A percentile compares a stretch with the other conserved stretches of the same genome.
Evolutionary conservation across 2,888 invertebrate species (phyloP).

Genomic region (Oxyteleia sp.): DNA sequence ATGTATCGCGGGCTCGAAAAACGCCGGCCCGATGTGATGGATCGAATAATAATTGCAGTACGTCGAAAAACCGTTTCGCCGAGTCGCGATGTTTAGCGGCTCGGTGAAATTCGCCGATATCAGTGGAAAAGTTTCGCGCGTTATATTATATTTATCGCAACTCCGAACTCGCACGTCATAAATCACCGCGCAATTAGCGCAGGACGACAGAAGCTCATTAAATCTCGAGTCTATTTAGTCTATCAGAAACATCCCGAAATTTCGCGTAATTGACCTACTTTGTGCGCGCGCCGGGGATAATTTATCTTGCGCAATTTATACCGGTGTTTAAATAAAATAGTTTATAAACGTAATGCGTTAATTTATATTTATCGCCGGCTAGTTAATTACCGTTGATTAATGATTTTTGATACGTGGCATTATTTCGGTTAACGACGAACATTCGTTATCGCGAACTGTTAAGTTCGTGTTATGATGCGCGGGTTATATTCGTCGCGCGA

Average conservation of each 20-base stretch:
- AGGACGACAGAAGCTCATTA: constrained; percentile 75
- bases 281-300: constrained; percentile 47
- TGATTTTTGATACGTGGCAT: constrained; percentile 67
- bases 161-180: constrained; percentile 69
- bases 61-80: constrained; percentile 41
- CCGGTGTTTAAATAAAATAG: constrained; percentile 63
- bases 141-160: constrained; percentile 72
- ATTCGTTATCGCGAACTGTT: constrained; percentile 55
- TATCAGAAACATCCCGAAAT: constrained; percentile 74
- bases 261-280: constrained; percentile 73
- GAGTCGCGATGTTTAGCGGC: constrained; percentile 41
- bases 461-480: constrained; percentile 46
- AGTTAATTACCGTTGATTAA: constrained; percentile 66
- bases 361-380: constrained; percentile 66
- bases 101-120: constrained; percentile 60
- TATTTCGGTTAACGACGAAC: constrained; percentile 42
- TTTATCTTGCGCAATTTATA: constrained; percentile 70
- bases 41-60: constrained; percentile 58
- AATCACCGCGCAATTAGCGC: constrained; percentile 74
- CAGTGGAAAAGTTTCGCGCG: constrained; percentile 58
- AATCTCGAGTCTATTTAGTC: constrained; percentile 72
- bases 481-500: constrained; percentile 57
- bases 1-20: constrained; percentile 23
- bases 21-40: constrained; percentile 40
- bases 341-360: constrained; percentile 64